Evolutionary conservation across 2,797 vertebrate species (phyloP).

Genomic region (Etheostoma nigrum): DNA sequence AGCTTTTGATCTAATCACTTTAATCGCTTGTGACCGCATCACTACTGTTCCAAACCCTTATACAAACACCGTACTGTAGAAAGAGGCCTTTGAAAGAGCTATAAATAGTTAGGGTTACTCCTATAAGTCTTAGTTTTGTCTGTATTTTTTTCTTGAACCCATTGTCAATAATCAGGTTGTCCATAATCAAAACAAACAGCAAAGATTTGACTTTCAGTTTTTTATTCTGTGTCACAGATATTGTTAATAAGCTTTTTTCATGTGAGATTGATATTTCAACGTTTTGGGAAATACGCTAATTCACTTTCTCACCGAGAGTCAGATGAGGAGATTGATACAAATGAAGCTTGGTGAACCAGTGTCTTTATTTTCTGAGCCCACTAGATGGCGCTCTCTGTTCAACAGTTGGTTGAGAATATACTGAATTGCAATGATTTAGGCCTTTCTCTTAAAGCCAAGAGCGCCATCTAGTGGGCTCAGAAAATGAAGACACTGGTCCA

Average conservation of each 20-base stretch:
- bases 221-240: constrained; percentile 27
- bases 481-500: too few species aligned
- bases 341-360: too few species aligned
- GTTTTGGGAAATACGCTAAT: neutral
- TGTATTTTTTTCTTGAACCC: neutral
- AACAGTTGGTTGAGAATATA: too few species aligned
- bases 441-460: too few species aligned
- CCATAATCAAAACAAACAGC: constrained; percentile 45
- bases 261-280: neutral
- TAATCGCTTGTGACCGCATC: constrained; percentile 43
- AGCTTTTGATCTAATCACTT: constrained; percentile 52
- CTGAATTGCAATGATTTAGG: too few species aligned
- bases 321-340: neutral
- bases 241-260: neutral
- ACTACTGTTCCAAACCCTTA: constrained; percentile 37
- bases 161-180: neutral
- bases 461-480: too few species aligned
- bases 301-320: neutral
- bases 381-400: too few species aligned
- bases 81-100: constrained; percentile 38
- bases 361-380: too few species aligned
- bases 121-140: constrained; percentile 39
- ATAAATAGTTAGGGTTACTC: constrained; percentile 51
- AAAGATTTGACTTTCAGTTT: constrained; percentile 65
- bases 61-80: constrained; percentile 34